phyloP scores from a whole-genome alignment of 2,797 vertebrate species.

The Sebastiscus tertius region DNA sequence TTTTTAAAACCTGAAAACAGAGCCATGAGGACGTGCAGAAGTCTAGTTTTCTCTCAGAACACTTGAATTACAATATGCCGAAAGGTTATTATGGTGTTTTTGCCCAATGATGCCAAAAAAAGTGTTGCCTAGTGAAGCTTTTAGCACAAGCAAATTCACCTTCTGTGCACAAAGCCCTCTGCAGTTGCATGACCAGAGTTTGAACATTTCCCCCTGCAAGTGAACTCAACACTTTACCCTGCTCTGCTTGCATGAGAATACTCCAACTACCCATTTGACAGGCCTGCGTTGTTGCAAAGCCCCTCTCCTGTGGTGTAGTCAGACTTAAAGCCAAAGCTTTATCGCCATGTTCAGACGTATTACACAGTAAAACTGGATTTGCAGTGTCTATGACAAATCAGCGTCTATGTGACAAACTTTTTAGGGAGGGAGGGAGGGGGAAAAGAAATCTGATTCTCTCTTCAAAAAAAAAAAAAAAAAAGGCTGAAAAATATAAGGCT shows the following conservation, averaged over 20 bases:
- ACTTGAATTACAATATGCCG: too few relatives aligned
- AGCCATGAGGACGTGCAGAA: too few relatives aligned
- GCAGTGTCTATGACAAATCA: conserved; percentile 75
- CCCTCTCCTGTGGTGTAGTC: conserved; percentile 60
- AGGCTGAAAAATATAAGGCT: conserved; percentile 75
- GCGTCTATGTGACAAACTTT: conserved; percentile 75
- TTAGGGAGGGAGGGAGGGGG: conserved; percentile 40
- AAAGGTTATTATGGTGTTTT: too few relatives aligned
- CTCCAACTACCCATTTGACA: conserved; percentile 40
- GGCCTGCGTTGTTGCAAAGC: conserved; percentile 61
- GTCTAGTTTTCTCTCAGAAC: too few relatives aligned
- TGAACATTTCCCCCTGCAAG: not conserved
- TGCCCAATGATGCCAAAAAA: too few relatives aligned
- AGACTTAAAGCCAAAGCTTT: conserved; percentile 70
- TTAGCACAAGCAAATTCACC: conserved; percentile 10
- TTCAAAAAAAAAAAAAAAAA: conserved; percentile 54
- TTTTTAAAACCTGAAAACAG: too few relatives aligned
- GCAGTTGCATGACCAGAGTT: not conserved
- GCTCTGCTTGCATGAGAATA: conserved; percentile 5
- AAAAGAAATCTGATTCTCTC: conserved; percentile 64
- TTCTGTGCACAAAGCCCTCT: not conserved
- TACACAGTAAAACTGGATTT: conserved; percentile 81
- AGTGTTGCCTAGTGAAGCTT: too few relatives aligned
- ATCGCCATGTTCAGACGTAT: conserved; percentile 64
- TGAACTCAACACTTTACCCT: not conserved